Percentiles rank a stretch among this genome's conserved stretches.
Evolutionary conservation across 2,797 vertebrate species (phyloP).

Genomic region (Adelosebastes latens): DNA sequence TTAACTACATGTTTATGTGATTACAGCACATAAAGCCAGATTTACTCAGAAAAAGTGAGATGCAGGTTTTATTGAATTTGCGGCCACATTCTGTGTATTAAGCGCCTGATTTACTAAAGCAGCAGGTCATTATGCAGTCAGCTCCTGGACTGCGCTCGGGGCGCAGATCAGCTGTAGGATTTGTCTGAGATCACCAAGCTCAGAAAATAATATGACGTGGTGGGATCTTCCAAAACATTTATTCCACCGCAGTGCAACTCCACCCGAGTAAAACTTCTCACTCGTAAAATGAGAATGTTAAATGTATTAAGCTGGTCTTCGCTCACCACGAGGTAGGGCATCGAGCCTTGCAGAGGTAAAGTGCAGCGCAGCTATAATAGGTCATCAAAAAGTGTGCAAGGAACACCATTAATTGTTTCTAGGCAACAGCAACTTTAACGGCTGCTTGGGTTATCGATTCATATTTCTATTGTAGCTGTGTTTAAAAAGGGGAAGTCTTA

Average conservation of each 20-base stretch:
- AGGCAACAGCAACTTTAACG: not conserved
- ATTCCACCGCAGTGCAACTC: not conserved
- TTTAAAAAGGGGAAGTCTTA: constrained; percentile 1
- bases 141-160: not conserved
- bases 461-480: not conserved
- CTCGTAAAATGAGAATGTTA: not conserved
- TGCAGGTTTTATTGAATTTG: constrained; percentile 1
- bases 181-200: not conserved
- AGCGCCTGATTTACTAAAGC: constrained; percentile 2
- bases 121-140: not conserved
- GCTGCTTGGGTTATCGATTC: not conserved
- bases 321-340: not conserved
- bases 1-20: not conserved
- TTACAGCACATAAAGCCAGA: constrained; percentile 7
- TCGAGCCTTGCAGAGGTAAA: too few species aligned
- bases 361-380: too few species aligned
- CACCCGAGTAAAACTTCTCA: not conserved
- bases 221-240: not conserved
- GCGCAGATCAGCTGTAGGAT: not conserved
- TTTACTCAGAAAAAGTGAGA: not conserved
- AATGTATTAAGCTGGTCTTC: not conserved
- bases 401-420: not conserved
- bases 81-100: constrained; percentile 4
- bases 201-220: not conserved
- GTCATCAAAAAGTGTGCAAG: not conserved